Evolutionary conservation across 2,113 vertebrate species (phyloP).

Genomic region (Caloenas nicobarica): DNA sequence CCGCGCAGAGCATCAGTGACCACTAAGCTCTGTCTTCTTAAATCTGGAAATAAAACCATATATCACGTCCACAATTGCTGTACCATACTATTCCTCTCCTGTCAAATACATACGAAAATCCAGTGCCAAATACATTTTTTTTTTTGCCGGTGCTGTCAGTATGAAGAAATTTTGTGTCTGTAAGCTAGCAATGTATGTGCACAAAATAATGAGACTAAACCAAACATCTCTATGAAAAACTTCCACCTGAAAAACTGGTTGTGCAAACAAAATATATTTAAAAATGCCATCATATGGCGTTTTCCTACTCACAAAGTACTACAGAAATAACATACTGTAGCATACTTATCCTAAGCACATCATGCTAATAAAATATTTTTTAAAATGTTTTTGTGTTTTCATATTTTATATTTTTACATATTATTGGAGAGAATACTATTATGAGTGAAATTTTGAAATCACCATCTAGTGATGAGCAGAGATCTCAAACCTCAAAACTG

Average conservation of each 20-base stretch:
- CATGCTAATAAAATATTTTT: not conserved
- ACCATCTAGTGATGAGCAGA: not conserved
- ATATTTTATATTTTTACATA: not conserved
- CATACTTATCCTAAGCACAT: not conserved
- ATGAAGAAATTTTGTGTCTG: not conserved
- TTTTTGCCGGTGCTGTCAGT: not conserved
- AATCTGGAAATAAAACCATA: not conserved
- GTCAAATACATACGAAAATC: not conserved
- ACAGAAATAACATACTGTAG: not conserved
- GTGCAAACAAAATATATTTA: not conserved
- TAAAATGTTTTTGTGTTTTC: not conserved
- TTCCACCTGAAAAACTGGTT: not conserved
- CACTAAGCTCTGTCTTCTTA: not conserved
- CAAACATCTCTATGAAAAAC: not conserved
- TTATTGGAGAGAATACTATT: not conserved
- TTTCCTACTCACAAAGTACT: not conserved
- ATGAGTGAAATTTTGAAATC: not conserved
- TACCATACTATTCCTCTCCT: not conserved
- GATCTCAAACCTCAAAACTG: not conserved
- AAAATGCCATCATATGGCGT: not conserved
- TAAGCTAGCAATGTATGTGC: not conserved
- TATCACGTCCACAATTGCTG: not conserved
- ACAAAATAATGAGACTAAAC: not conserved
- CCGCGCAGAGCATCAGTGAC: not conserved
- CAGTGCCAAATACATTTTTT: not conserved